phyloP scores from a whole-genome alignment of 2,797 vertebrate species.

The Acridotheres tristis region DNA sequence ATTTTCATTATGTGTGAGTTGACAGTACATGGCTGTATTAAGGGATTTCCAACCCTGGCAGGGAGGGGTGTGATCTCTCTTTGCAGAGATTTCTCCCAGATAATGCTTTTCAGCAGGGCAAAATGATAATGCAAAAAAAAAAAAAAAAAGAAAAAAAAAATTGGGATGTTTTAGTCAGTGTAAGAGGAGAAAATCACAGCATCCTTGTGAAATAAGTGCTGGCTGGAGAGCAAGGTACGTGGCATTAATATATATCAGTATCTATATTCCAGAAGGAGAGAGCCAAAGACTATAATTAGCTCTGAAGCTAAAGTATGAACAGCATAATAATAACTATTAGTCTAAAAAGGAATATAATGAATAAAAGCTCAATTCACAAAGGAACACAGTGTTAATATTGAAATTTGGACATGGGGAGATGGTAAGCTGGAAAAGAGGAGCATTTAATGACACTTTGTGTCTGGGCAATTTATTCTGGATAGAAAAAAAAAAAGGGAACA shows the following conservation, averaged over 20 bases:
- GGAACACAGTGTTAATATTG: constrained; percentile 46
- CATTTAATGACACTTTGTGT: constrained; percentile 9
- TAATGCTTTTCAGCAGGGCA: background rate
- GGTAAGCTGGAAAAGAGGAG: background rate
- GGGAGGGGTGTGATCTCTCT: background rate
- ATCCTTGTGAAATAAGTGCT: constrained; percentile 6
- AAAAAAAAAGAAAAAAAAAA: background rate
- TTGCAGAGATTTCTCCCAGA: constrained; percentile 4
- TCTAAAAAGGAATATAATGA: constrained; percentile 45
- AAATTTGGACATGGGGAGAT: constrained; percentile 39
- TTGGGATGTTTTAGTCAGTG: background rate
- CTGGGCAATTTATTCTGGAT: constrained; percentile 14
- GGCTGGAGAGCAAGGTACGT: constrained; percentile 15
- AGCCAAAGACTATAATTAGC: constrained; percentile 64
- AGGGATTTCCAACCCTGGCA: background rate
- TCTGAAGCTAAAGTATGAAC: constrained; percentile 56
- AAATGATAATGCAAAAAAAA: background rate
- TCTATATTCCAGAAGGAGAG: constrained; percentile 54
- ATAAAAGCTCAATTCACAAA: constrained; percentile 53
- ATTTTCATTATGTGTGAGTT: constrained; percentile 42
- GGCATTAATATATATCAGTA: constrained; percentile 49
- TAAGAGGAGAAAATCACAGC: constrained; percentile 31
- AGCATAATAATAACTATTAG: constrained; percentile 65
- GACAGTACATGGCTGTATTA: constrained; percentile 43
- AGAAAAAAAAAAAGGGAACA: background rate